Conservation (phyloP, 2,888 invertebrate species). For the Linnaemya tessellans region DNA sequence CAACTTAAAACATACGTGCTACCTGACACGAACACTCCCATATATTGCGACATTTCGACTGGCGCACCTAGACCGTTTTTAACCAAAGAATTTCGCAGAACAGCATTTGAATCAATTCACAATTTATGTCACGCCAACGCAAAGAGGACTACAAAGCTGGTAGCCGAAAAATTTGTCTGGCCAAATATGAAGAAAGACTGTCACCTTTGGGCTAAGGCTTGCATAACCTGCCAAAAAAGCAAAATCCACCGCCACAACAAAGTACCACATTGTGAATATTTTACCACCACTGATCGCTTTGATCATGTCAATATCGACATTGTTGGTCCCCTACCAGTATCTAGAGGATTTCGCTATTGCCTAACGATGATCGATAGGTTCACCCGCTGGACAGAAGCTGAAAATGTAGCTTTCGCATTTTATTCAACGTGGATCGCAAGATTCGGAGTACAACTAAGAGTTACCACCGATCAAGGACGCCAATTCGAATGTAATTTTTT, state of each 20-base stretch:
- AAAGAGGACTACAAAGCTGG: no score
- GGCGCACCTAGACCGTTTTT: no score
- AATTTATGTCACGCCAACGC: no score
- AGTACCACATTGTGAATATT: not conserved
- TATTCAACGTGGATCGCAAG: no score
- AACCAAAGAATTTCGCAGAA: no score
- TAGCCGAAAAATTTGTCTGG: conserved; percentile 58
- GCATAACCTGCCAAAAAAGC: not conserved
- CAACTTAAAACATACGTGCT: no score
- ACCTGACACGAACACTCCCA: no score
- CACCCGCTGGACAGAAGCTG: conserved; percentile 12
- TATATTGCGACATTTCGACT: no score
- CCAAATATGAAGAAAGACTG: conserved; percentile 48
- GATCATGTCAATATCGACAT: no score
- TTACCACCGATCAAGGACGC: conserved; percentile 57
- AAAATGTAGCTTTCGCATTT: conserved; percentile 15
- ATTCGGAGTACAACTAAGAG: conserved; percentile 19
- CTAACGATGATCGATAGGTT: conserved; percentile 51
- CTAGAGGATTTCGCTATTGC: not conserved
- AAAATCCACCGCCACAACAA: not conserved
- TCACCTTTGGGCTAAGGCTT: not conserved
- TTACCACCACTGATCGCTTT: not conserved
- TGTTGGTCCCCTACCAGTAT: not conserved
- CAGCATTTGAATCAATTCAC: no score
- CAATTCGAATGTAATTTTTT: conserved; percentile 64